Conservation (phyloP, 1,140 invertebrate species). For the Saccostrea glomerata region DNA sequence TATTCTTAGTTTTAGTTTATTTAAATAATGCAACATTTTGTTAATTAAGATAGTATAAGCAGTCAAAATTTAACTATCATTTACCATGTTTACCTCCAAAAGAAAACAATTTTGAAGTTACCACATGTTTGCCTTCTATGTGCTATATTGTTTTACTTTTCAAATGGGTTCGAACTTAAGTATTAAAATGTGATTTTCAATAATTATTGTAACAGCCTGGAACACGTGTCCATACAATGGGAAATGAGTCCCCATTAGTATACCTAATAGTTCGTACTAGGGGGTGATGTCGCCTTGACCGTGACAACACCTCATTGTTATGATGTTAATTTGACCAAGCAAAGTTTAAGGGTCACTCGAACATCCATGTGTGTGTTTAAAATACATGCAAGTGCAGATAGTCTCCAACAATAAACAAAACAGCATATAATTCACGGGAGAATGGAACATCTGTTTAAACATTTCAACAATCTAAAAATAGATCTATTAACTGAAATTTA, state of each 20-base stretch:
- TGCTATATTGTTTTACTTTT: not conserved
- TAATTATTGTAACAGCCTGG: not conserved
- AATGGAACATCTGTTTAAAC: conserved; percentile 37
- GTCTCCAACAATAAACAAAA: conserved; percentile 18
- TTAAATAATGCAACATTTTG: no score
- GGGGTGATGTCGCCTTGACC: not conserved
- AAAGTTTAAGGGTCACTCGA: not conserved
- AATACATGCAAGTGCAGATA: conserved; percentile 24
- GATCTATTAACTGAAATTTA: conserved; percentile 15
- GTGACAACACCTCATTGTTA: not conserved
- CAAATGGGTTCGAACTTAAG: not conserved
- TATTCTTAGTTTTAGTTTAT: no score
- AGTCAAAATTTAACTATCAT: no score
- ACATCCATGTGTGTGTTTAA: conserved; percentile 1
- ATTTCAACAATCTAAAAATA: conserved; percentile 33
- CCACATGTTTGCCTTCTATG: not conserved
- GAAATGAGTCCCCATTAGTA: not conserved
- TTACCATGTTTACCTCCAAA: no score
- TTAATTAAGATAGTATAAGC: no score
- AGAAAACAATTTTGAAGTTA: not conserved
- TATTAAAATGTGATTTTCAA: not conserved
- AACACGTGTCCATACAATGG: conserved; percentile 1
- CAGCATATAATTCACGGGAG: conserved; percentile 15
- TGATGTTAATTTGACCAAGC: conserved; percentile 23
- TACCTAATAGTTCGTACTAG: not conserved